Percentiles rank a stretch among this genome's conserved stretches.
phyloP scores from a whole-genome alignment of 1,140 invertebrate species.

The Temnothorax longispinosus region DNA sequence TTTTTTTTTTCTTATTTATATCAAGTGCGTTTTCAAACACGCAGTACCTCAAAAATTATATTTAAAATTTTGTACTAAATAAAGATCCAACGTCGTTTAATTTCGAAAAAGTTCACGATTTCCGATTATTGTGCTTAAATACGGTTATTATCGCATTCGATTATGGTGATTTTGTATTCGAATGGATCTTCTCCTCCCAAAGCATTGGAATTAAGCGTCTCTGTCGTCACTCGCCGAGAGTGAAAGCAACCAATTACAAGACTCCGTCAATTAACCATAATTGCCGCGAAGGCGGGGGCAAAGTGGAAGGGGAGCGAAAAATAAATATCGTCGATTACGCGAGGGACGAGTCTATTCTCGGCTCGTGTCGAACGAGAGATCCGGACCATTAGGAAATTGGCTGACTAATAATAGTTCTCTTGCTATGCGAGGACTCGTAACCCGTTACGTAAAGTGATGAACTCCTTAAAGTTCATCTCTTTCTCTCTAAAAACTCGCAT shows the following conservation, averaged over 20 bases:
- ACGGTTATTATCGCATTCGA: constrained; percentile 1
- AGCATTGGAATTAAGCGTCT: constrained; percentile 24
- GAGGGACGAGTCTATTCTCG: constrained; percentile 59
- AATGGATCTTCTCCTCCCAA: not conserved
- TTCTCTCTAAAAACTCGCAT: not conserved
- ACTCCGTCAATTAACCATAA: constrained; percentile 60
- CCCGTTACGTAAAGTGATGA: constrained; percentile 52
- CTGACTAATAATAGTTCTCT: constrained; percentile 71
- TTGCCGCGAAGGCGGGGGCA: constrained; percentile 6
- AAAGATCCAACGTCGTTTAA: not conserved
- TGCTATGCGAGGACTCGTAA: constrained; percentile 25
- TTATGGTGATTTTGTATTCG: constrained; percentile 12
- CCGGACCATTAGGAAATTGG: constrained; percentile 73
- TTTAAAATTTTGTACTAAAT: not conserved
- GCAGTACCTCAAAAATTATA: not conserved
- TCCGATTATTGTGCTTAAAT: not conserved
- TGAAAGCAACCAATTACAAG: constrained; percentile 63
- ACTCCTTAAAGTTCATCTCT: not conserved
- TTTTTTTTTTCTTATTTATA: not conserved
- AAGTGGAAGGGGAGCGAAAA: not conserved
- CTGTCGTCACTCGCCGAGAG: constrained; percentile 54
- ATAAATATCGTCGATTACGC: constrained; percentile 42
- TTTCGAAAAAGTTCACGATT: not conserved
- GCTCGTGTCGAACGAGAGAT: constrained; percentile 61
- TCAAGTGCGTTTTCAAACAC: not conserved